phyloP scores from a whole-genome alignment of 1,140 invertebrate species.

The Paraescarpia echinospica region DNA sequence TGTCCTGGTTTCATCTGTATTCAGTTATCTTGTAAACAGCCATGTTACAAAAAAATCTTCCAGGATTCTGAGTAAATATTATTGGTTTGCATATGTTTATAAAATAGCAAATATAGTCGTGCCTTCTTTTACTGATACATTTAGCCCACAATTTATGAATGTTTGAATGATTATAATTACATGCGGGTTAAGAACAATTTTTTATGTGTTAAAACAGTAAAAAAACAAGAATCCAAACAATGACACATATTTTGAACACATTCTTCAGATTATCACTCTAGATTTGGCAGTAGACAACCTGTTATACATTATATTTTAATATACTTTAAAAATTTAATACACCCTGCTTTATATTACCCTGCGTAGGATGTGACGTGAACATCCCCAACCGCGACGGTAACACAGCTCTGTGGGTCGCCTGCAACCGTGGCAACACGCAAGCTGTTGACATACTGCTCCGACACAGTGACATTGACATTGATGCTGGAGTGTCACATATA shows the following conservation, averaged over 20 bases:
- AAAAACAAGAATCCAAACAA: too few relatives aligned
- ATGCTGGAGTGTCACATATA: slow-evolving; percentile 32
- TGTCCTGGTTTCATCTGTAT: too few relatives aligned
- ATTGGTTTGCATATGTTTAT: too few relatives aligned
- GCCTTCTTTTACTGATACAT: too few relatives aligned
- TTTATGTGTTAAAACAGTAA: too few relatives aligned
- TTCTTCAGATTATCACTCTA: background rate
- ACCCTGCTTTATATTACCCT: background rate
- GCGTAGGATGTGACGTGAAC: slow-evolving; percentile 50
- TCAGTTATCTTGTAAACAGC: too few relatives aligned
- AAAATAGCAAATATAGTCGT: too few relatives aligned
- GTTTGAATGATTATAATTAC: too few relatives aligned
- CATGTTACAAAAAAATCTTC: too few relatives aligned
- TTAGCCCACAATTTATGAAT: too few relatives aligned
- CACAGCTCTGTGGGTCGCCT: slow-evolving; percentile 48
- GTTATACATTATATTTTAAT: background rate
- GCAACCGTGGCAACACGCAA: slow-evolving; percentile 43
- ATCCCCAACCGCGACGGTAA: slow-evolving; percentile 38
- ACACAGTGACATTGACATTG: slow-evolving; percentile 33
- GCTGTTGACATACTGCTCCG: slow-evolving; percentile 43
- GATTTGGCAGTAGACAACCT: background rate
- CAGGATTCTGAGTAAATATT: too few relatives aligned
- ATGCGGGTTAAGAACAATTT: too few relatives aligned
- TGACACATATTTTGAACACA: background rate
- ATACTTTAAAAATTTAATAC: background rate